Conservation (phyloP, 2,113 vertebrate genomes). For the Cariama cristata region DNA sequence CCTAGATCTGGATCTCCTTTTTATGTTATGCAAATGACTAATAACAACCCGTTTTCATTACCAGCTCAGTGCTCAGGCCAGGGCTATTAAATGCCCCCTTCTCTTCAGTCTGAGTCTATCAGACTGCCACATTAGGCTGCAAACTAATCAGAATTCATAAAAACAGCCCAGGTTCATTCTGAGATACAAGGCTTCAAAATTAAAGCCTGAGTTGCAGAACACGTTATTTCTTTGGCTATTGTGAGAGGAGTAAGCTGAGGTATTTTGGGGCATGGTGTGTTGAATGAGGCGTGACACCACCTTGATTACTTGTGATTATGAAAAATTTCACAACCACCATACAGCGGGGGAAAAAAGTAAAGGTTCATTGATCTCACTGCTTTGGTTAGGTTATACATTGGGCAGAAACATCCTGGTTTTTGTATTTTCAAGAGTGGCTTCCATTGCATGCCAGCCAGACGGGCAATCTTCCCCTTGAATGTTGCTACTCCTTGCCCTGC, state of each 20-base stretch:
- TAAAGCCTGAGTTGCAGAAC: background rate
- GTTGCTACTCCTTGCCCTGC: background rate
- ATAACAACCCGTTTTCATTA: slow-evolving; percentile 22
- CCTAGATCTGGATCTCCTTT: background rate
- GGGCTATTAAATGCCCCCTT: background rate
- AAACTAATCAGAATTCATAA: slow-evolving; percentile 5
- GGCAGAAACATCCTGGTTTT: background rate
- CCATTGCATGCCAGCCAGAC: no score
- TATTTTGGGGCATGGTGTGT: background rate
- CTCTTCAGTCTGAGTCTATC: background rate
- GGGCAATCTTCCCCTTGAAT: background rate
- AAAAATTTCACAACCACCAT: background rate
- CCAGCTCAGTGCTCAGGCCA: background rate
- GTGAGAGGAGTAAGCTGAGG: background rate
- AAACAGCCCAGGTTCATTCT: background rate
- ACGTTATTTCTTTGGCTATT: background rate
- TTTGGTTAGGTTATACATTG: background rate
- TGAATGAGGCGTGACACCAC: background rate
- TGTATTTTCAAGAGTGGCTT: background rate
- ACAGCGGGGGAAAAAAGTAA: background rate
- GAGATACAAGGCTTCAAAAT: background rate
- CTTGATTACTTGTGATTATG: background rate
- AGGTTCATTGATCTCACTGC: background rate
- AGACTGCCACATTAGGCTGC: background rate
- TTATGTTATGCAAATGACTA: slow-evolving; percentile 21